phyloP scores from a whole-genome alignment of 64 coral and sea anemone genomes.

The Orbicella faveolata region DNA sequence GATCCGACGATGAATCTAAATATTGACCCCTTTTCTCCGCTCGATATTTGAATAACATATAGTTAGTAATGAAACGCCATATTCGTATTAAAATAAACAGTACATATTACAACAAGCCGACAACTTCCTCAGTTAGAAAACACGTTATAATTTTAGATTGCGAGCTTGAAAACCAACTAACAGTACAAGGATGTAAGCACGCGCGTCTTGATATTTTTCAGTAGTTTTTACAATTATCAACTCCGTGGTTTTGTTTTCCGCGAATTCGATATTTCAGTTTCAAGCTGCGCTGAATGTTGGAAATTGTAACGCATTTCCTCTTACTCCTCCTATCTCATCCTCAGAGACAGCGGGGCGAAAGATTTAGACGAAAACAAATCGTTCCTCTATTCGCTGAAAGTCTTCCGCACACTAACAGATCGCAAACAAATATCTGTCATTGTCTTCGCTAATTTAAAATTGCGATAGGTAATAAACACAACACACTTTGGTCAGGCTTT shows the following conservation, averaged over 20 bases:
- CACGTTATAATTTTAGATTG: background rate
- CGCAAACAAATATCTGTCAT: conserved; percentile 7
- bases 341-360: background rate
- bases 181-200: background rate
- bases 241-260: background rate
- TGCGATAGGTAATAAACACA: conserved; percentile 25
- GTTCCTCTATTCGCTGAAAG: background rate
- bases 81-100: background rate
- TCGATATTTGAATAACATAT: background rate
- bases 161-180: background rate
- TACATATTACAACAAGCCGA: background rate
- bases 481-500: background rate
- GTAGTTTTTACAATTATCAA: no score
- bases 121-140: background rate
- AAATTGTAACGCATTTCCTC: background rate
- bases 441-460: conserved; percentile 25
- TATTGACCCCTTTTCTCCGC: background rate
- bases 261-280: background rate
- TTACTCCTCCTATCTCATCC: background rate
- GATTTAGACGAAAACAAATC: background rate
- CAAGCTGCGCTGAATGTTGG: background rate
- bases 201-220: no score
- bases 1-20: background rate
- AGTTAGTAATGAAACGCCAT: background rate
- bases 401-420: background rate